These are phyloP conservation scores for Carassius carassius DNA, from an alignment of 2,113 vertebrate genomes.

Conservation along the genomic window DNA sequence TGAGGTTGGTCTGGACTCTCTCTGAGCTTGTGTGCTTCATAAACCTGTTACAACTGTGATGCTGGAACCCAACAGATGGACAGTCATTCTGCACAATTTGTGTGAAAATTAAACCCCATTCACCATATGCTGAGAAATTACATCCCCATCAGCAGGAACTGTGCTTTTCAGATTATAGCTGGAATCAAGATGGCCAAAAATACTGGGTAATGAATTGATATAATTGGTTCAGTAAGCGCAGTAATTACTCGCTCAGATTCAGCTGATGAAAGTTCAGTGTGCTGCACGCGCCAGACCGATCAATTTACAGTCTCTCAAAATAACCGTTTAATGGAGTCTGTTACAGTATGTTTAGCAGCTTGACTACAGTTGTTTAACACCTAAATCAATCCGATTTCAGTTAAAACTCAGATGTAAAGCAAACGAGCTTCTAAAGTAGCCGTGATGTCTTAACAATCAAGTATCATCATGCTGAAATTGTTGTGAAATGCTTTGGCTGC, in stretches of 20 bases:
- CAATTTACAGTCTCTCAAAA: neutral
- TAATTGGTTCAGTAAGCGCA: slow-evolving; percentile 28
- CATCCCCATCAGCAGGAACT: neutral
- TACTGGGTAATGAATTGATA: slow-evolving; percentile 17
- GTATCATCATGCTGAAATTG: neutral
- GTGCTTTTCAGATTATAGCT: slow-evolving; percentile 4
- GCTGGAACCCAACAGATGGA: slow-evolving; percentile 68
- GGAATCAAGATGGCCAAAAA: slow-evolving; percentile 2
- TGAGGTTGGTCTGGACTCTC: neutral
- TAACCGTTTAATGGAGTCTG: slow-evolving; percentile 9
- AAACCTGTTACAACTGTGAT: slow-evolving; percentile 29
- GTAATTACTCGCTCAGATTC: neutral
- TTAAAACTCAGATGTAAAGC: neutral
- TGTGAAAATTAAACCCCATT: slow-evolving; percentile 58
- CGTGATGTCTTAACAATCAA: neutral
- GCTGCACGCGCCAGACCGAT: no score
- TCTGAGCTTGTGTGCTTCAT: slow-evolving; percentile 54
- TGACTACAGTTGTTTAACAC: neutral
- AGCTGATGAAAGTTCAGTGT: neutral
- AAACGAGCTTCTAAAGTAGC: neutral
- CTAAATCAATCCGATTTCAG: neutral
- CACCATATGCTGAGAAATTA: slow-evolving; percentile 64
- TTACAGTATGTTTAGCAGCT: neutral
- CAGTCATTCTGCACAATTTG: slow-evolving; percentile 56
- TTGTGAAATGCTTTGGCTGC: slow-evolving; percentile 3